A percentile compares a stretch with the other conserved stretches of the same genome.
phyloP scores from a whole-genome alignment of 2,797 vertebrate genomes.

The Microctenopoma lineatum region DNA sequence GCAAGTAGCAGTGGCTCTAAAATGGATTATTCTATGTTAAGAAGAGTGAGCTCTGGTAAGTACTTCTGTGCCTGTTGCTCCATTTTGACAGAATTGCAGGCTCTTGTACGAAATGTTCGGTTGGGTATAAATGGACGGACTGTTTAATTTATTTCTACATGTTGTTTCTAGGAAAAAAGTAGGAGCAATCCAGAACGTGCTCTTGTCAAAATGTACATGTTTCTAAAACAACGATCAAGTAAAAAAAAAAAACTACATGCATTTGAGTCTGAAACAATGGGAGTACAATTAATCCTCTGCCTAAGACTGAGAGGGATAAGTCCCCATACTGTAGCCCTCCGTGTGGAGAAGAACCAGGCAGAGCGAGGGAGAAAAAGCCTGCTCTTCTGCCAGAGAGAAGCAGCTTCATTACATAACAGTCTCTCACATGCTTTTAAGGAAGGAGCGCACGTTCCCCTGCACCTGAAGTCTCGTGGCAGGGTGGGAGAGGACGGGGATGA shows the following conservation, averaged over 20 bases:
- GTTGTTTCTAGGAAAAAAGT: constrained; percentile 11
- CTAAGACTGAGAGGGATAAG: constrained; percentile 33
- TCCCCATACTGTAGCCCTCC: constrained; percentile 22
- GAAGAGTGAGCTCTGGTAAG: background rate
- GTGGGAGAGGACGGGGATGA: constrained; percentile 47
- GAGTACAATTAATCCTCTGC: constrained; percentile 26
- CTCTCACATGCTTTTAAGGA: constrained; percentile 78
- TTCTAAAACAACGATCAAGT: constrained; percentile 16
- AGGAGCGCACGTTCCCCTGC: constrained; percentile 73
- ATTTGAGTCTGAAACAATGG: constrained; percentile 33
- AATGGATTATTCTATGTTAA: constrained; percentile 12
- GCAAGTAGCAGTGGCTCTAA: background rate
- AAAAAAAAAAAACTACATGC: constrained; percentile 22
- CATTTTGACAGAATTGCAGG: background rate
- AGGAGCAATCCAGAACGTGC: constrained; percentile 6
- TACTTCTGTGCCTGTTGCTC: background rate
- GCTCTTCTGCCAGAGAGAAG: constrained; percentile 63
- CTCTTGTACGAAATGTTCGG: background rate
- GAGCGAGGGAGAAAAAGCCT: constrained; percentile 46
- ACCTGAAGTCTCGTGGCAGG: constrained; percentile 65
- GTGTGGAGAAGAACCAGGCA: constrained; percentile 9
- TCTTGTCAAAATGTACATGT: constrained; percentile 32
- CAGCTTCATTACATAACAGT: constrained; percentile 75
- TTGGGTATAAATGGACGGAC: constrained; percentile 5
- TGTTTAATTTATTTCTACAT: constrained; percentile 12